Evolutionary conservation across 2,888 invertebrate species (phyloP).

Genomic region (Melangyna quadrimaculata): DNA sequence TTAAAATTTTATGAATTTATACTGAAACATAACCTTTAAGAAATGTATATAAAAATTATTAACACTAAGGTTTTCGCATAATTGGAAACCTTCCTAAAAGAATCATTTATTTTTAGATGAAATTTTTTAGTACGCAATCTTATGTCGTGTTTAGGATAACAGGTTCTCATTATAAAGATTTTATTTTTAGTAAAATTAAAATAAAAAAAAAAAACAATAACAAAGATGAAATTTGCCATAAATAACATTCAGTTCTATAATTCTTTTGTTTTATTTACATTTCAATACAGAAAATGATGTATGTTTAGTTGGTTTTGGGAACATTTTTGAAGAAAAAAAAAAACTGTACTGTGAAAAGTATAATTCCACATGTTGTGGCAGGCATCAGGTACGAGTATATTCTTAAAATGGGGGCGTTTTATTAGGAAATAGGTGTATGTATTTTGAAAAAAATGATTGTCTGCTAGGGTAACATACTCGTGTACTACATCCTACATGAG

Average conservation of each 20-base stretch:
- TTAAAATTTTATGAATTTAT: background rate
- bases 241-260: background rate
- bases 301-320: background rate
- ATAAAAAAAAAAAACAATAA: too few species aligned
- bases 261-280: conserved; percentile 40
- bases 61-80: background rate
- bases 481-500: background rate
- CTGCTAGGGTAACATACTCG: background rate
- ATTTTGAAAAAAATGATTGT: conserved; percentile 7
- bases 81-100: background rate
- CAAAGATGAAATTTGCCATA: conserved; percentile 18
- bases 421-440: conserved; percentile 55
- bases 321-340: background rate
- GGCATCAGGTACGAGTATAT: conserved; percentile 15
- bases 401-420: conserved; percentile 45
- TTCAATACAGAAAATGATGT: background rate
- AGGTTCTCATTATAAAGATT: background rate
- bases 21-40: background rate
- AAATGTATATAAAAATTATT: background rate
- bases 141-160: conserved; percentile 13
- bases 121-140: conserved; percentile 35
- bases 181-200: too few species aligned
- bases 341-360: background rate
- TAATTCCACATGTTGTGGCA: conserved; percentile 32
- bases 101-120: conserved; percentile 27